A percentile compares a stretch with the other conserved stretches of the same genome.
These are phyloP conservation scores for Megaleporinus macrocephalus DNA, from an alignment of 2,113 vertebrate species.

Conservation along the genomic window DNA sequence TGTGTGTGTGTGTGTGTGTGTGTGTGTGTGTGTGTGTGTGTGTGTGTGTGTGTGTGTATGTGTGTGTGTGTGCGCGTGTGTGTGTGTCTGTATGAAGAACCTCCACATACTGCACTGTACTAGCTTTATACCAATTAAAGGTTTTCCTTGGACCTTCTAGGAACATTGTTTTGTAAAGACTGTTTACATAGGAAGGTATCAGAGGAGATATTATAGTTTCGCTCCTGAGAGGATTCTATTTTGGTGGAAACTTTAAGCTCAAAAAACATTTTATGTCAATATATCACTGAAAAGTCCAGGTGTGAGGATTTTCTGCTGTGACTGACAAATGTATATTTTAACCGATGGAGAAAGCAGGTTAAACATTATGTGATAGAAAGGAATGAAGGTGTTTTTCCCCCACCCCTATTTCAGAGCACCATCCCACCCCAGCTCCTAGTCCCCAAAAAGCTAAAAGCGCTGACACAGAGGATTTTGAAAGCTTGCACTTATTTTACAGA, in stretches of 20 bases:
- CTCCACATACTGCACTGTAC: no score
- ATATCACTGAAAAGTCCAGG: not conserved
- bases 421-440: not conserved
- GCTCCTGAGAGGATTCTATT: not conserved
- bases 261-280: not conserved
- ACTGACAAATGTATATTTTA: slow-evolving; percentile 22
- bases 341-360: not conserved
- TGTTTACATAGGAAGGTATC: not conserved
- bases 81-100: no score
- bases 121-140: no score
- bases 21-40: no score
- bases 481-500: slow-evolving; percentile 68
- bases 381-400: not conserved
- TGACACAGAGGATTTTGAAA: slow-evolving; percentile 69
- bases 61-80: no score
- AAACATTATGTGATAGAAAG: not conserved
- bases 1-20: no score
- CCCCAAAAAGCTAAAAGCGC: slow-evolving; percentile 68
- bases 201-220: not conserved
- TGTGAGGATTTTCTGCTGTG: not conserved
- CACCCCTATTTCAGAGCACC: not conserved
- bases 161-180: not conserved
- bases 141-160: no score
- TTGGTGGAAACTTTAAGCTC: not conserved
- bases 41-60: no score